Evolutionary conservation across 1,140 invertebrate genomes (phyloP), one percentile per base, ranked within the genome.

Genomic region (Catajapyx aquilonaris): DNA sequence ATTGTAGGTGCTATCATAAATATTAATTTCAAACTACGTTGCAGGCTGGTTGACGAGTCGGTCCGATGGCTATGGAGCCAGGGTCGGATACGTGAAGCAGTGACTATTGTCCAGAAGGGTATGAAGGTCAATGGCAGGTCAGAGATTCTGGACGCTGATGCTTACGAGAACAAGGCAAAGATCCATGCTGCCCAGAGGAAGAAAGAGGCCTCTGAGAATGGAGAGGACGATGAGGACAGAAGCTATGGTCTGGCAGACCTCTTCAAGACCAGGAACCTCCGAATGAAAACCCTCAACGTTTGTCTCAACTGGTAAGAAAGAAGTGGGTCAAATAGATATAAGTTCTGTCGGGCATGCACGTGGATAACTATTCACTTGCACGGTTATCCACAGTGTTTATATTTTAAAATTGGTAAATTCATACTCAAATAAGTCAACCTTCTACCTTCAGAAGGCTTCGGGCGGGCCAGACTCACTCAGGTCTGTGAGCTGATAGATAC

Each of bases 31-130:
- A 25, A 23, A 13, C 11, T 40, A 13, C 23, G 34, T 41, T 39
- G 5, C 38, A 62, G 60, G 79, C 55, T 81, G 1, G 73, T 85
- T 61, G 79, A 84, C 40, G 81, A 86, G 57, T 84, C 79, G 2
- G 78, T 80, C 0, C 63, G 81, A 20, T 85, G 79, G 80, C 55
- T 85, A 3, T 83, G 81, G 76, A 68, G 73, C 5, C 74, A 84
- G 48, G 77, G 77, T 1, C 63, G 73, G 28, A 56, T 62, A 1
- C 62, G 63, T 20, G 76, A 81, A 53, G 71, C 79, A 1, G 60
- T 81, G 0, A 55, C 62, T 1, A 81, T 85, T 34, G 65, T 84
- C 2, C 62, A 71, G 46, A 78, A 69, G 47, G 80, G 66, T 16
- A 48, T 81, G 16, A 70, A 68, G 46, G 68, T 69, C 39, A 86